phyloP scores from a whole-genome alignment of 2,888 invertebrate species.

The Melolontha melolontha region DNA sequence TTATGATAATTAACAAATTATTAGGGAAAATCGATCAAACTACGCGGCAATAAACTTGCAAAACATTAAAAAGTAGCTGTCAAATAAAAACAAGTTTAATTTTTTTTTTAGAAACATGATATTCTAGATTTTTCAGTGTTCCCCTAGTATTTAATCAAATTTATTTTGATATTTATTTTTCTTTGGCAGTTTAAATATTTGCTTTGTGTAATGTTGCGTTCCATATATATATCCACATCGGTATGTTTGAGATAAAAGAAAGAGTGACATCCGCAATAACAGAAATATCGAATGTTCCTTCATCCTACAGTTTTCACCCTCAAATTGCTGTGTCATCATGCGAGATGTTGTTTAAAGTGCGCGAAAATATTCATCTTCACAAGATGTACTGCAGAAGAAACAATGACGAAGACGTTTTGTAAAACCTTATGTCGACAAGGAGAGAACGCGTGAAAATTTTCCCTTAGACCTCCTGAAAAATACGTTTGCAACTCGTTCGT shows the following conservation, averaged over 20 bases:
- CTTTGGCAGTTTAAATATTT: too few relatives aligned
- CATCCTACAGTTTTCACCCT: background rate
- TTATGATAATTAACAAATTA: too few relatives aligned
- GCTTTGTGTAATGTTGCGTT: background rate
- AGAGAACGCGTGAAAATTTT: too few relatives aligned
- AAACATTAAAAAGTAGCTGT: too few relatives aligned
- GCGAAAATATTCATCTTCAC: slow-evolving; percentile 5
- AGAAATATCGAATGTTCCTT: slow-evolving; percentile 7
- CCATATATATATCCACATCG: background rate
- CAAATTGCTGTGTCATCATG: slow-evolving; percentile 16
- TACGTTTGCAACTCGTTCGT: slow-evolving; percentile 4
- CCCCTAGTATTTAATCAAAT: too few relatives aligned
- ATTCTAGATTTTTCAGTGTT: too few relatives aligned
- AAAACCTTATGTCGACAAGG: background rate
- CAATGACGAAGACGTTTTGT: slow-evolving; percentile 5
- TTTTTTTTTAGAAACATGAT: too few relatives aligned
- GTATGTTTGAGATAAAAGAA: background rate
- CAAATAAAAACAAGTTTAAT: too few relatives aligned
- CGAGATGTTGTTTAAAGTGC: slow-evolving; percentile 13
- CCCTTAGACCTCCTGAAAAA: slow-evolving; percentile 4
- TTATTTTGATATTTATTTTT: too few relatives aligned
- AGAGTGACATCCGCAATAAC: slow-evolving; percentile 6
- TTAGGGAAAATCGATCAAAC: too few relatives aligned
- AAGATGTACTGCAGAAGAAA: background rate
- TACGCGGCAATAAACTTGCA: too few relatives aligned